Evolutionary conservation across 2,888 invertebrate species (phyloP).

Genomic region (Arrhopalites spinosus): DNA sequence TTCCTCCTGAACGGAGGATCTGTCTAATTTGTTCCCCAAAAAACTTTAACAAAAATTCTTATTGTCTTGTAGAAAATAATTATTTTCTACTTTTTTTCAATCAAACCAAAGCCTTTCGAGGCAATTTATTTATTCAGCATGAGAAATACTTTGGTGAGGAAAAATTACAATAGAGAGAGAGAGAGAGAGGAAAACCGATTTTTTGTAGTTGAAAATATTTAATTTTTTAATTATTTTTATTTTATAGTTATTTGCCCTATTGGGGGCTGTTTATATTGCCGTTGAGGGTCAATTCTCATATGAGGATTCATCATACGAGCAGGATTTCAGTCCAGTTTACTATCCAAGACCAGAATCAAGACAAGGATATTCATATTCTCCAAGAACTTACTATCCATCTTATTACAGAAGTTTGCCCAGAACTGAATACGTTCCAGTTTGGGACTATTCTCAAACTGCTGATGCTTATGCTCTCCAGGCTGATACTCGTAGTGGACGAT

Average conservation of each 20-base stretch:
- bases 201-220: not conserved
- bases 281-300: constrained; percentile 18
- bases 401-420: constrained; percentile 4
- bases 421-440: constrained; percentile 3
- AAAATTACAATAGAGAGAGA: too few relatives aligned
- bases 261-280: constrained; percentile 29
- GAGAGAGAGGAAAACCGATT: not conserved
- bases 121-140: not conserved
- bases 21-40: not conserved
- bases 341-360: not conserved
- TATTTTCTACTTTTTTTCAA: too few relatives aligned
- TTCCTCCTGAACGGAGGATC: not conserved
- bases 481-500: not conserved
- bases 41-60: too few relatives aligned
- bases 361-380: not conserved
- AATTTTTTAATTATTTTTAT: not conserved
- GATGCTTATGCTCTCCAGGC: not conserved
- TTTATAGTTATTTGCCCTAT: constrained; percentile 18
- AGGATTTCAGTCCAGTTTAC: constrained; percentile 11
- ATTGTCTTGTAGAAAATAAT: too few relatives aligned
- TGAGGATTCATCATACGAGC: not conserved
- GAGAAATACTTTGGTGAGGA: constrained; percentile 9
- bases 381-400: constrained; percentile 3
- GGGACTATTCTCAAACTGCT: not conserved
- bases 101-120: too few relatives aligned